These are phyloP conservation scores for Cebus imitator DNA, from an alignment of 2,113 vertebrate genomes.

Conservation along the genomic window DNA sequence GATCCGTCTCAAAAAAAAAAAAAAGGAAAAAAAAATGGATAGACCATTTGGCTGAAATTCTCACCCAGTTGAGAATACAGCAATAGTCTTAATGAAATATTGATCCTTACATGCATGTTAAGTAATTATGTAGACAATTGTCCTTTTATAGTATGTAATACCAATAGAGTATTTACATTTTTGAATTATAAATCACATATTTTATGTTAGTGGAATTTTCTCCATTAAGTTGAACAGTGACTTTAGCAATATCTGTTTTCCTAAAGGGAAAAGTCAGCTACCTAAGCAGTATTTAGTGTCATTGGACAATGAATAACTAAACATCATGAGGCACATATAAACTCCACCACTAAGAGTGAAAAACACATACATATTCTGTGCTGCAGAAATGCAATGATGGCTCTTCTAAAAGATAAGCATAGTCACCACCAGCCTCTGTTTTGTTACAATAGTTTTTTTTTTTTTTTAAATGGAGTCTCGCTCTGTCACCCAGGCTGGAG, in stretches of 20 bases:
- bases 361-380: not conserved
- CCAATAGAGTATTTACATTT: slow-evolving; percentile 35
- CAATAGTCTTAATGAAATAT: not conserved
- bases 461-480: too few relatives aligned
- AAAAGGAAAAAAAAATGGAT: not conserved
- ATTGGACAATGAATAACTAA: slow-evolving; percentile 53
- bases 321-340: not conserved
- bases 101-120: not conserved
- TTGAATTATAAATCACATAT: slow-evolving; percentile 41
- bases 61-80: not conserved
- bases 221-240: not conserved
- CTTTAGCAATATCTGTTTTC: slow-evolving; percentile 58
- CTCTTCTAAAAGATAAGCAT: not conserved
- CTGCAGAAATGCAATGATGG: not conserved
- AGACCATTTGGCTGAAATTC: slow-evolving; percentile 1
- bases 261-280: slow-evolving; percentile 40
- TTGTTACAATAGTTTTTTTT: not conserved
- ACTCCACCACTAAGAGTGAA: not conserved
- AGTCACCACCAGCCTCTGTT: not conserved
- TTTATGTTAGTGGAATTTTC: slow-evolving; percentile 39
- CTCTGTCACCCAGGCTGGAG: too few relatives aligned
- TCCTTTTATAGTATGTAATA: slow-evolving; percentile 48
- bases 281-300: slow-evolving; percentile 38
- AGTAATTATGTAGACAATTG: not conserved
- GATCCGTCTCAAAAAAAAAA: too few relatives aligned